Conservation (phyloP, 2,888 invertebrate species). For the Endomychus coccineus region DNA sequence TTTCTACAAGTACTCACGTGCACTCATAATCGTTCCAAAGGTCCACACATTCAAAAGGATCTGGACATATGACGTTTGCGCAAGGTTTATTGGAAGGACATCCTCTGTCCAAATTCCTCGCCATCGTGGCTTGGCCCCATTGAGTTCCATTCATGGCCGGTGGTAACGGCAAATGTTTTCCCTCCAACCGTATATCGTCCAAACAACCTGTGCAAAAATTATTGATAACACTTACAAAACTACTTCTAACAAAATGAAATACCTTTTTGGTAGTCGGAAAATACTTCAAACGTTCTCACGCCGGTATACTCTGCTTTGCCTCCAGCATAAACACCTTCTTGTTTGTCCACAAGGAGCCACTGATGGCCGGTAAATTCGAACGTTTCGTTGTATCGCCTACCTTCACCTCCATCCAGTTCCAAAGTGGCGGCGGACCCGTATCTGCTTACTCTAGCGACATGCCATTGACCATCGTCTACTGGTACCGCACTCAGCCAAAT, state of each 20-base stretch:
- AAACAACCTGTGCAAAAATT: slow-evolving; percentile 56
- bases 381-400: slow-evolving; percentile 85
- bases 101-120: slow-evolving; percentile 80
- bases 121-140: slow-evolving; percentile 94
- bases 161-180: slow-evolving; percentile 88
- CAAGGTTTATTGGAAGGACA: slow-evolving; percentile 95
- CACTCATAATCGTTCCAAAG: slow-evolving; percentile 98
- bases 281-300: slow-evolving; percentile 87
- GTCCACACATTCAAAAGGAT: slow-evolving; percentile 91
- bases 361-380: slow-evolving; percentile 87
- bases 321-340: slow-evolving; percentile 92
- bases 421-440: slow-evolving; percentile 89
- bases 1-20: slow-evolving; percentile 67
- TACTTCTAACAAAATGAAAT: slow-evolving; percentile 27
- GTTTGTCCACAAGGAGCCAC: slow-evolving; percentile 86
- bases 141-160: slow-evolving; percentile 93
- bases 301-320: slow-evolving; percentile 94
- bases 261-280: slow-evolving; percentile 91
- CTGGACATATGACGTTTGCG: slow-evolving; percentile 87
- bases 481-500: slow-evolving; percentile 84
- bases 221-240: slow-evolving; percentile 1
- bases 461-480: slow-evolving; percentile 96
- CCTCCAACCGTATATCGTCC: slow-evolving; percentile 82
- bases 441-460: slow-evolving; percentile 83
- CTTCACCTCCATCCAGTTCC: slow-evolving; percentile 92